Evolutionary conservation across 2,797 vertebrate genomes (phyloP).

Genomic region (Arnoldichthys spilopterus): DNA sequence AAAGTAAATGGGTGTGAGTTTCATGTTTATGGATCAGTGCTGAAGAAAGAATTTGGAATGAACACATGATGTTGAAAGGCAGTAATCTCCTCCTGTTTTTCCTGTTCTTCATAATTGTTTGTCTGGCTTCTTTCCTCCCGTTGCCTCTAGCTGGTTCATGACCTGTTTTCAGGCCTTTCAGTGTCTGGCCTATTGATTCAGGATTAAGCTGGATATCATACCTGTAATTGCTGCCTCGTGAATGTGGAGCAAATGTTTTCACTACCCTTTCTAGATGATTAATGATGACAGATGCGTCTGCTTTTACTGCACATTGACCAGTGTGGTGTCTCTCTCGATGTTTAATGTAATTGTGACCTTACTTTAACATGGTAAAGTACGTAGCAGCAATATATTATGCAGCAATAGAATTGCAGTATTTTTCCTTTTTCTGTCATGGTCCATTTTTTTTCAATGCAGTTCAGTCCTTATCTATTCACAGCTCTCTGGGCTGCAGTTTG

Average conservation of each 20-base stretch:
- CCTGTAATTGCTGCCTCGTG: neutral
- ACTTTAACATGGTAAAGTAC: no score
- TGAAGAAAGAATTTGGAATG: neutral
- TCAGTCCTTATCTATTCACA: no score
- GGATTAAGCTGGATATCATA: neutral
- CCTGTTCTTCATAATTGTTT: conserved; percentile 9
- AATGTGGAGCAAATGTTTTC: neutral
- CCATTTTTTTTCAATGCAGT: no score
- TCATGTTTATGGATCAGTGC: neutral
- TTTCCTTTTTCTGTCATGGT: no score
- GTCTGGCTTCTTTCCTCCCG: conserved; percentile 23
- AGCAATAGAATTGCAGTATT: no score
- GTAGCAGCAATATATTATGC: no score
- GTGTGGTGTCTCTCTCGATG: no score
- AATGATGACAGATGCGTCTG: neutral
- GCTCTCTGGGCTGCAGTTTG: no score
- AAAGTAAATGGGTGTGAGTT: neutral
- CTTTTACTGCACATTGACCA: conserved; percentile 7
- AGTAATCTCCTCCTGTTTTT: conserved; percentile 3
- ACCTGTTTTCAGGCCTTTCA: conserved; percentile 2
- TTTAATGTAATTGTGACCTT: no score
- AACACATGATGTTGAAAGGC: neutral
- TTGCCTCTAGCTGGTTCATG: neutral
- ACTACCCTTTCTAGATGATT: neutral
- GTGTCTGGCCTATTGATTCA: neutral